phyloP scores from a whole-genome alignment of 2,888 invertebrate species.

The Herminia tarsipennalis region DNA sequence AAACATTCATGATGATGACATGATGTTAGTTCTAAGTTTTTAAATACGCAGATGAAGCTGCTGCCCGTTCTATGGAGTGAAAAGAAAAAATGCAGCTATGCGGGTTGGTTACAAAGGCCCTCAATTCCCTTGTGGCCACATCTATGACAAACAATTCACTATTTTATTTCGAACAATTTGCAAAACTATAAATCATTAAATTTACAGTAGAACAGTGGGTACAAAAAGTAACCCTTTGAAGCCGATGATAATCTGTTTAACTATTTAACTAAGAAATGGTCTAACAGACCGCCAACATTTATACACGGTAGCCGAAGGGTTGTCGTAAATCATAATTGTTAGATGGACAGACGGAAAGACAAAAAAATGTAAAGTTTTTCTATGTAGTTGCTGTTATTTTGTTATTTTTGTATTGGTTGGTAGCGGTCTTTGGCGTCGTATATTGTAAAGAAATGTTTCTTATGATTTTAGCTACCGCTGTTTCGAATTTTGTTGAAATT shows the following conservation, averaged over 20 bases:
- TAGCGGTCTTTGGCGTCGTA: too few relatives aligned
- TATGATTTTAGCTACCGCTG: too few relatives aligned
- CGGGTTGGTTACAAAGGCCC: too few relatives aligned
- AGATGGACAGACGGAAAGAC: neutral
- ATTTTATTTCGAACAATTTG: neutral
- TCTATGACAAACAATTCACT: neutral
- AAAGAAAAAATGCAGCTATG: too few relatives aligned
- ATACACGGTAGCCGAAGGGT: conserved; percentile 29
- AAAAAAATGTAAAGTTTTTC: neutral
- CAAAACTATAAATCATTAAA: neutral
- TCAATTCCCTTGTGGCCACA: neutral
- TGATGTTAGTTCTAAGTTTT: too few relatives aligned
- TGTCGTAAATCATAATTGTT: conserved; percentile 7
- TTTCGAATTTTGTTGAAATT: too few relatives aligned
- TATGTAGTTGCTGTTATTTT: neutral
- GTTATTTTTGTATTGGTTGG: neutral
- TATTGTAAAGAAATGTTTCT: too few relatives aligned
- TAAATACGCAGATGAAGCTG: too few relatives aligned
- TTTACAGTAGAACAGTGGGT: neutral
- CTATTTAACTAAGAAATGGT: conserved; percentile 36
- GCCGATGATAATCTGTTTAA: conserved; percentile 42
- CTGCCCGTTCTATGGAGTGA: too few relatives aligned
- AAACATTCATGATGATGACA: too few relatives aligned
- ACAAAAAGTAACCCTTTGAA: conserved; percentile 34
- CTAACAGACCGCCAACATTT: conserved; percentile 29